Percentiles rank a stretch among this genome's conserved stretches.
These are phyloP conservation scores for Saguinus midas DNA, from an alignment of 2,113 vertebrate genomes.

Conservation along the genomic window DNA sequence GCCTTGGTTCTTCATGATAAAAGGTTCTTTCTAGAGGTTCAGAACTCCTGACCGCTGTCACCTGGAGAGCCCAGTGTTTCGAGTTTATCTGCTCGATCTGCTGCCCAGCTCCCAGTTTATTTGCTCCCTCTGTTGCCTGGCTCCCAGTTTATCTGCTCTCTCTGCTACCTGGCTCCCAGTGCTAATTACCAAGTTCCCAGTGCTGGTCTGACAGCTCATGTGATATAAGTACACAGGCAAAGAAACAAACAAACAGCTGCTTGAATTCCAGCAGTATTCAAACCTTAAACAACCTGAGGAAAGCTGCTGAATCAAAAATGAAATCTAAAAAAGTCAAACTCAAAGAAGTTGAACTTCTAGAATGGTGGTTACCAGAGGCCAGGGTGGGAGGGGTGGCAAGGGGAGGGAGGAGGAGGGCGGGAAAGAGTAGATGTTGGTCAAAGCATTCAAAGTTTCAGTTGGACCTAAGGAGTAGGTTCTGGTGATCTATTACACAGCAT, in stretches of 20 bases:
- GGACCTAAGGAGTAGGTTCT: background rate
- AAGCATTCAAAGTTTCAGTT: background rate
- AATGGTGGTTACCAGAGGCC: background rate
- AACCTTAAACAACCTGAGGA: background rate
- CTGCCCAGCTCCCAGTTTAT: background rate
- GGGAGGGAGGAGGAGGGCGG: background rate
- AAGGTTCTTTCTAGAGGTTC: background rate
- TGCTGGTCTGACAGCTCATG: conserved; percentile 48
- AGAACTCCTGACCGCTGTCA: background rate
- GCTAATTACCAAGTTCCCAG: background rate
- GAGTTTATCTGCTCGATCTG: conserved; percentile 31
- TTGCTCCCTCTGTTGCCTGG: conserved; percentile 1
- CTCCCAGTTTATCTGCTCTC: background rate
- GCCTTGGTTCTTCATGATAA: background rate
- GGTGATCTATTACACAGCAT: background rate
- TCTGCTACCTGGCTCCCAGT: background rate
- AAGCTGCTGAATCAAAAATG: conserved; percentile 36
- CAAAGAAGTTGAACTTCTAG: background rate
- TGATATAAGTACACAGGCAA: conserved; percentile 36
- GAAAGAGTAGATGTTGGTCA: background rate
- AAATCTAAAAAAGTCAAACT: background rate
- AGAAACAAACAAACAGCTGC: conserved; percentile 60
- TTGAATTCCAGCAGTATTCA: background rate
- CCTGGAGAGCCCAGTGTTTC: background rate
- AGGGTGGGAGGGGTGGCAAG: background rate